Percentiles rank a stretch among this genome's conserved stretches.
Evolutionary conservation across 2,888 invertebrate species (phyloP).

Genomic region (Luperina nickerlii): DNA sequence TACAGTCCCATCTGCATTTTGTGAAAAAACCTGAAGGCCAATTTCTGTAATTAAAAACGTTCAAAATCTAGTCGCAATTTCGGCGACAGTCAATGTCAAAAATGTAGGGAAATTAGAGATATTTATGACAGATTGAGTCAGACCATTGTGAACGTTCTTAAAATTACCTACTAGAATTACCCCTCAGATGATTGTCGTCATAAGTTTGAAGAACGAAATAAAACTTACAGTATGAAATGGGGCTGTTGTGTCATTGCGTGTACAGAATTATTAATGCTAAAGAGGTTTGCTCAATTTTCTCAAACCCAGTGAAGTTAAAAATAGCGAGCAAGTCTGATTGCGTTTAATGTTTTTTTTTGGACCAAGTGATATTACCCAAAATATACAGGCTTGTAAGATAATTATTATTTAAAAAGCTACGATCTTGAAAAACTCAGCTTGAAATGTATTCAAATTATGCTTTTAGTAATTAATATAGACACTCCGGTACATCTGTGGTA

Average conservation of each 20-base stretch:
- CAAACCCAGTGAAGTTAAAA: neutral
- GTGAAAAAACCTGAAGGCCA: neutral
- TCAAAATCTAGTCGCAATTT: neutral
- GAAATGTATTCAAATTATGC: conserved; percentile 1
- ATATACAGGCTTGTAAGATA: neutral
- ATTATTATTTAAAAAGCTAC: neutral
- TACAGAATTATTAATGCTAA: neutral
- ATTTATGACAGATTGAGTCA: neutral
- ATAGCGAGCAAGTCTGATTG: neutral
- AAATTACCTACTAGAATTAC: neutral
- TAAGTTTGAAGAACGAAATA: neutral
- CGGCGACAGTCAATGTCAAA: neutral
- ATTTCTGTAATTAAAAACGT: neutral
- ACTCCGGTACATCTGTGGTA: conserved; percentile 12
- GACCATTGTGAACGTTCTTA: neutral
- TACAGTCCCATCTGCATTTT: neutral
- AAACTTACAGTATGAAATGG: neutral
- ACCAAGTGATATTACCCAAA: neutral
- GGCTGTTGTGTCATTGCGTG: neutral
- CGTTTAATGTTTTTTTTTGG: neutral
- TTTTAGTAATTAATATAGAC: neutral
- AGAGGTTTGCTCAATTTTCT: conserved; percentile 8
- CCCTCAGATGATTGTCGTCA: neutral
- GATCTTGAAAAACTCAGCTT: neutral
- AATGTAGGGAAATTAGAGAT: neutral